Base-by-base conservation (phyloP, 2,888 invertebrate genomes). In the Slavum lentiscoides region DNA sequence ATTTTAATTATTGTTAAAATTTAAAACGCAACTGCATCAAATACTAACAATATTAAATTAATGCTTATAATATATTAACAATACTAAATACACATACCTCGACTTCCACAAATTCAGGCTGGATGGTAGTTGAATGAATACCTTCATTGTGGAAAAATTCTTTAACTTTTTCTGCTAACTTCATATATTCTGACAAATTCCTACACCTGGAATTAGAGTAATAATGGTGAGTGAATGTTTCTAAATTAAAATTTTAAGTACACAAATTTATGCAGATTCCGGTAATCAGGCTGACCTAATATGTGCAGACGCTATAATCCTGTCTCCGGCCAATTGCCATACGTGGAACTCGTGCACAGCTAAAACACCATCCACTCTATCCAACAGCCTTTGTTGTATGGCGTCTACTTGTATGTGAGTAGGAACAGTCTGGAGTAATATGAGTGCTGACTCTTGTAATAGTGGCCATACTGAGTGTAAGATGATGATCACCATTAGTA, bases 271-370 rank as follows among this genome's bases (percentile, higher is more conserved):
- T 74, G 55, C 17, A 59, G 43, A 62, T 39, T 55, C 37, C 58
- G n/a, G 17, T 19, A 72, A 55, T 39, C 7, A 6, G 43, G 66
- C 66, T 72, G 85, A 92, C 93, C 94, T 92, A 86, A 98, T 96
- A 86, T 98, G 98, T 8, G 97, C 97, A 19, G 97, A 97, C 74
- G 98, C 98, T 84, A 98, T 97, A 84, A 98, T 97, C 84, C 97
- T 91, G 87, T 97, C 96, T 0, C 97, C 97, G 59, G 97, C 96
- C 84, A 98, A 88, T 88, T 98, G 98, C 98, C 98, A 98, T 15
- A 98, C 95, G 86, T 98, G 98, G 86, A 98, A 97, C 87, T 98
- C 98, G 86, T 98, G 98, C 1, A 98, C 96, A 0, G 96, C 97
- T 77, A 97, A 87, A 37, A 98, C 96, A 0, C 98, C 98, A 85